phyloP scores from a whole-genome alignment of 1,140 invertebrate species.

The Drosophila murphyi region DNA sequence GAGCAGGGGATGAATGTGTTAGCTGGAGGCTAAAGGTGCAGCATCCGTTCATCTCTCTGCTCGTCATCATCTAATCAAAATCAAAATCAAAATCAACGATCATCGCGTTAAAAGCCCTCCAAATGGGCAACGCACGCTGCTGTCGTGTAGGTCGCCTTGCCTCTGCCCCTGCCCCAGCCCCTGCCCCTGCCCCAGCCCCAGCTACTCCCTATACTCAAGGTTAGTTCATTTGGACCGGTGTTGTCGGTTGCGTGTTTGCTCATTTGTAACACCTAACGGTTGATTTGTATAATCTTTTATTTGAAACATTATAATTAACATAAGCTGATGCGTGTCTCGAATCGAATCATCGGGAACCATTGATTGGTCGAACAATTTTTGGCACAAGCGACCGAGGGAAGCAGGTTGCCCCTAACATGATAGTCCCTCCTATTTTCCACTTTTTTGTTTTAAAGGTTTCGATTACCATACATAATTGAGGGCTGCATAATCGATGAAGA shows the following conservation, averaged over 20 bases:
- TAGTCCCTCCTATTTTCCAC: background rate
- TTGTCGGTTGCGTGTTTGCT: conserved; percentile 61
- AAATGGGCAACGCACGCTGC: conserved; percentile 45
- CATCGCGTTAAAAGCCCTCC: conserved; percentile 59
- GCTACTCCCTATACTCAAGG: background rate
- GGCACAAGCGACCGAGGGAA: conserved; percentile 9
- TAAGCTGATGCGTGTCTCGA: conserved; percentile 35
- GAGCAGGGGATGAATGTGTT: background rate
- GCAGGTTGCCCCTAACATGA: background rate
- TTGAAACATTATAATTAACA: conserved; percentile 68
- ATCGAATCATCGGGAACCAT: conserved; percentile 19
- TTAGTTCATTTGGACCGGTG: background rate
- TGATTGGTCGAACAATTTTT: conserved; percentile 24
- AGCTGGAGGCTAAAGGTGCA: conserved; percentile 27
- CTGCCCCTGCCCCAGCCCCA: background rate
- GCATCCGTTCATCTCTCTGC: conserved; percentile 53
- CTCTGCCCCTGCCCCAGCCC: background rate
- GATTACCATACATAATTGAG: conserved; percentile 33
- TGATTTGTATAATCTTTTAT: conserved; percentile 69
- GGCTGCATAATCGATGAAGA: background rate
- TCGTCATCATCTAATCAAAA: conserved; percentile 67
- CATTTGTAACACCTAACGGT: conserved; percentile 79
- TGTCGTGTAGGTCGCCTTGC: conserved; percentile 38
- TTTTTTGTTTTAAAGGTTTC: background rate
- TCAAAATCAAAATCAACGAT: conserved; percentile 67